phyloP scores from a whole-genome alignment of 2,888 invertebrate genomes.

The Ditula angustiorana region DNA sequence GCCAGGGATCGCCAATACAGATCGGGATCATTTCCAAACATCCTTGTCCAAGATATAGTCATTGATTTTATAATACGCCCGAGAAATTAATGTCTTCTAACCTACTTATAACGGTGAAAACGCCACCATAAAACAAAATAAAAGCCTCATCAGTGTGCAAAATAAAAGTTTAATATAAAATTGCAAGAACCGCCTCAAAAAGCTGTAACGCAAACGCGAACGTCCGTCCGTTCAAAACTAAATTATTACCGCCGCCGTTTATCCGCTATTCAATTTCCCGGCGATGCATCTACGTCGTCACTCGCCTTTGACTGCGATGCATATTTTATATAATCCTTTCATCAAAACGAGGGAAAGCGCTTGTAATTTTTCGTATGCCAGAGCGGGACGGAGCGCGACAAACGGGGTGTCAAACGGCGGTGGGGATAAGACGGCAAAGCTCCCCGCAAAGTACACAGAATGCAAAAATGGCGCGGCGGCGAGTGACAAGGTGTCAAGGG shows the following conservation, averaged over 20 bases:
- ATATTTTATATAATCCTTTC: slow-evolving; percentile 75
- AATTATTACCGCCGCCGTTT: slow-evolving; percentile 74
- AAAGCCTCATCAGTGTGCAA: not conserved
- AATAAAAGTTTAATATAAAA: not conserved
- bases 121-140: too few relatives aligned
- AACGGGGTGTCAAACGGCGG: slow-evolving; percentile 84
- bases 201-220: slow-evolving; percentile 40
- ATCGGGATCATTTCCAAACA: too few relatives aligned
- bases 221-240: slow-evolving; percentile 64
- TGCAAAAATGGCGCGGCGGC: slow-evolving; percentile 85
- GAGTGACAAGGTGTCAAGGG: slow-evolving; percentile 82
- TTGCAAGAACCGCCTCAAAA: slow-evolving; percentile 1
- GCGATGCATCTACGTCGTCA: slow-evolving; percentile 74
- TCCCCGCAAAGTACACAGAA: slow-evolving; percentile 85
- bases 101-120: too few relatives aligned
- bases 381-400: slow-evolving; percentile 75
- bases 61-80: too few relatives aligned
- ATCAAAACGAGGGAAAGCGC: slow-evolving; percentile 79
- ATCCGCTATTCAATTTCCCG: slow-evolving; percentile 77
- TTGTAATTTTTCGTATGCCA: slow-evolving; percentile 75
- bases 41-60: too few relatives aligned
- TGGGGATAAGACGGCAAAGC: slow-evolving; percentile 86
- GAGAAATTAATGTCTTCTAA: too few relatives aligned
- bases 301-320: slow-evolving; percentile 43
- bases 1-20: too few relatives aligned